Base-by-base conservation (phyloP, 2,888 invertebrate species). In the Cyaniris semiargus region DNA sequence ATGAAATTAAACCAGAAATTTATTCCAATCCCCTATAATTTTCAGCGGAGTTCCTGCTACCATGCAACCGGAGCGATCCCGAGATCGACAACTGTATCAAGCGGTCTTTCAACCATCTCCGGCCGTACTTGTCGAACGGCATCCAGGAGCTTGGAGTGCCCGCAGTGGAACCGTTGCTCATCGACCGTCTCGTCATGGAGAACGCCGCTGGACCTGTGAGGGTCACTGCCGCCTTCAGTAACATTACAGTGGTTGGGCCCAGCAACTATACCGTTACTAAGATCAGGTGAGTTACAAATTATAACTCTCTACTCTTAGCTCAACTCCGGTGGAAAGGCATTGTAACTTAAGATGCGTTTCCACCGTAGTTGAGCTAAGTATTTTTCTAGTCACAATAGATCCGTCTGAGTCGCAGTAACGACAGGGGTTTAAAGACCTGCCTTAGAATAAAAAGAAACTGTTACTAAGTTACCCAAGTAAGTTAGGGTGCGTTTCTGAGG, bases 201-300 rank as follows among this genome's bases (percentile, higher is more conserved):
- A 97, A 97, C 86, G 96, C 96, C 0, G 96, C 96, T 13, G 97
- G 97, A 0, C 95, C 97, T 0, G 96, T 97, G 21, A 93, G 96
- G 79, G 95, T 97, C 21, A 95, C 96, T 13, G 97, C 97, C 0
- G 90, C 95, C 0, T 97, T 97, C 89, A 95, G 93, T 78, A 97
- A 97, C 84, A 96, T 97, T 82, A 96, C 96, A 0, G 96, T 96
- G 0, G 88, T 95, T n/a, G 97, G 97, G 58, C 96, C 96, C 21
- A 96, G 96, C 83, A 96, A 97, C 86, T 97, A 96, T 85, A 95
- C 96, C 3, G 95, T 97, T 75, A 95, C 95, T 23, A 96, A 95
- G 83, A 96, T 97, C 77, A 95, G 95, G 96, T 96, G 75, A 79
- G 60, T 60, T 48, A 34, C 7, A 34, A 34, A 34, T 34, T 34